Evolutionary conservation across 1,140 invertebrate genomes (phyloP).

Genomic region (Drosophila melanogaster): DNA sequence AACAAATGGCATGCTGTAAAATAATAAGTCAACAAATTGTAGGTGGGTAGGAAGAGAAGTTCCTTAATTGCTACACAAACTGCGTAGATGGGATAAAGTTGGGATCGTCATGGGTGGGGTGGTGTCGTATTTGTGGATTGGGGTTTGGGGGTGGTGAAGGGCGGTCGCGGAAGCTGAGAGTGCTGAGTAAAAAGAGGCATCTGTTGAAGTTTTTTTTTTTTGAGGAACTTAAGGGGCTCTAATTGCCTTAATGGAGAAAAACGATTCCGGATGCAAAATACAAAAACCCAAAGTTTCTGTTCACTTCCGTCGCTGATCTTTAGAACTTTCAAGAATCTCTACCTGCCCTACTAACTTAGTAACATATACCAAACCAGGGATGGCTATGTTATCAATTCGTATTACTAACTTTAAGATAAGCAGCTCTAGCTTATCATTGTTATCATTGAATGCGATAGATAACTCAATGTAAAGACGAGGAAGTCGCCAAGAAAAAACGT

Average conservation of each 20-base stretch:
- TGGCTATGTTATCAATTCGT: not conserved
- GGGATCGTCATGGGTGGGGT: conserved; percentile 1
- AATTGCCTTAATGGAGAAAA: conserved; percentile 6
- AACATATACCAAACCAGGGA: not conserved
- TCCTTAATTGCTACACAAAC: conserved; percentile 43
- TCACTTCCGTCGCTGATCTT: not conserved
- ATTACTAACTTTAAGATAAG: not conserved
- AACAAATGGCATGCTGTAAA: conserved; percentile 47
- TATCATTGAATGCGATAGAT: no score
- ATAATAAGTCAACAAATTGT: conserved; percentile 21
- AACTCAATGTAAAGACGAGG: not conserved
- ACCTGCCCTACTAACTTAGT: not conserved
- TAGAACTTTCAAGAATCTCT: not conserved
- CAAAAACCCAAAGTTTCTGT: no score
- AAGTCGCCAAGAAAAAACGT: not conserved
- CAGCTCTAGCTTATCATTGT: not conserved
- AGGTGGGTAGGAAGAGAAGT: conserved; percentile 18
- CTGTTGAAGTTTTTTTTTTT: not conserved
- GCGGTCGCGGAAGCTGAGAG: not conserved
- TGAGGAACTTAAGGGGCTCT: conserved; percentile 1
- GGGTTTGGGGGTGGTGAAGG: conserved; percentile 1
- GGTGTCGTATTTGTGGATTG: not conserved
- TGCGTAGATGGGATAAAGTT: conserved; percentile 29
- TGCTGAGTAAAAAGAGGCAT: conserved; percentile 15
- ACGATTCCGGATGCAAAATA: not conserved